These are phyloP conservation scores for Chiropotes sagulatus DNA, from an alignment of 2,797 vertebrate genomes.

Conservation along the genomic window DNA sequence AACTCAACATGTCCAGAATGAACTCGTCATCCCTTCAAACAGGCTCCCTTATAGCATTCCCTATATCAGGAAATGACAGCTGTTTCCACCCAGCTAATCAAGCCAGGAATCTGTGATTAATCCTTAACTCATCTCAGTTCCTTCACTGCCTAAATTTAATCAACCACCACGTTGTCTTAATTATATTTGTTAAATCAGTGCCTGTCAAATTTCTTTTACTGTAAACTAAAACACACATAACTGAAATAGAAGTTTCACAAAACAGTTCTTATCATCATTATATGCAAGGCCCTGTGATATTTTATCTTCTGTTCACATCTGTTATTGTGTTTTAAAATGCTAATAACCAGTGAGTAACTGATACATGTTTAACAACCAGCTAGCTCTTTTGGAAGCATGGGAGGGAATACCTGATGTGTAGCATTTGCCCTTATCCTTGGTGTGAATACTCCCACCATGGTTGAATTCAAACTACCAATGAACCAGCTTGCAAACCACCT, in stretches of 20 bases:
- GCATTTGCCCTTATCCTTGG: neutral
- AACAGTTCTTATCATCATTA: neutral
- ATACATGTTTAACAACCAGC: neutral
- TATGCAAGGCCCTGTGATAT: neutral
- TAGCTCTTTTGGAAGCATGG: neutral
- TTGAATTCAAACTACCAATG: neutral
- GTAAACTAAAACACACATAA: neutral
- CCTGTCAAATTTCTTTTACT: conserved; percentile 26
- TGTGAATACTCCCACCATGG: neutral
- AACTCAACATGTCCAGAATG: neutral
- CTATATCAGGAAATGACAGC: conserved; percentile 50
- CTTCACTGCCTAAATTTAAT: conserved; percentile 3
- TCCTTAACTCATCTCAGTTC: conserved; percentile 51
- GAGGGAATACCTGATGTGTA: neutral
- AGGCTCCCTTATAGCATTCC: neutral
- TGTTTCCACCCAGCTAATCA: conserved; percentile 47
- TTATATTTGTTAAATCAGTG: conserved; percentile 28
- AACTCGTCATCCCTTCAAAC: neutral
- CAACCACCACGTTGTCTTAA: conserved; percentile 51
- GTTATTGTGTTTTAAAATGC: neutral
- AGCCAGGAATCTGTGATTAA: conserved; percentile 74
- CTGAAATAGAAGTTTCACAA: neutral
- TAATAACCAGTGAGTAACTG: neutral
- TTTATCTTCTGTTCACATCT: conserved; percentile 16
- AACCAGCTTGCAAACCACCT: neutral